Conservation (phyloP, 1,140 invertebrate genomes). For the Pinna nobilis region DNA sequence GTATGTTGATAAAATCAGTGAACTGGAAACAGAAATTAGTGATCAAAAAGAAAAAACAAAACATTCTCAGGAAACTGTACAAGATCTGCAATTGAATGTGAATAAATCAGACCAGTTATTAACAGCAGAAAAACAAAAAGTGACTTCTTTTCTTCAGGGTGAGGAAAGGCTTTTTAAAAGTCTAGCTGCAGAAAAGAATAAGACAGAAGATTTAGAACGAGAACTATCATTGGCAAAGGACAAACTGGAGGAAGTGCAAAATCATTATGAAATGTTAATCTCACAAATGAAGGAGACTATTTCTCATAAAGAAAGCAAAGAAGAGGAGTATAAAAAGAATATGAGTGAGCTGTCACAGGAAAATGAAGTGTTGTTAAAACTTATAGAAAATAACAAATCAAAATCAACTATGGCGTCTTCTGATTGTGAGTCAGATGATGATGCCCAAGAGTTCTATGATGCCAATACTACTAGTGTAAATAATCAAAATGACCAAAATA, state of each 20-base stretch:
- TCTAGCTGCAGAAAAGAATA: neutral
- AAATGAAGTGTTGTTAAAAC: conserved; percentile 32
- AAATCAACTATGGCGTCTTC: neutral
- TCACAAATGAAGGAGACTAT: conserved; percentile 37
- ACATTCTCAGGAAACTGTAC: neutral
- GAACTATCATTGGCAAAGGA: neutral
- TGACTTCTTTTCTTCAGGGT: conserved; percentile 43
- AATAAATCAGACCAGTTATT: neutral
- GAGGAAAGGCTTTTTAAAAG: conserved; percentile 43
- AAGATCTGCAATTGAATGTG: neutral
- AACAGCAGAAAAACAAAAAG: conserved; percentile 23
- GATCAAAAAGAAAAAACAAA: neutral
- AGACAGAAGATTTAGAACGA: neutral
- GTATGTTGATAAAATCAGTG: neutral
- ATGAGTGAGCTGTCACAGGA: conserved; percentile 22
- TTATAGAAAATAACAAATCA: conserved; percentile 29
- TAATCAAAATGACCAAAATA: neutral
- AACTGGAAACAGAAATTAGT: neutral
- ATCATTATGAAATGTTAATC: conserved; percentile 45
- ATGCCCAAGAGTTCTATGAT: too few species aligned
- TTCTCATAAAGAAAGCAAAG: conserved; percentile 44
- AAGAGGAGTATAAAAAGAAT: conserved; percentile 14
- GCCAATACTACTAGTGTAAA: neutral
- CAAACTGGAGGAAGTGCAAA: conserved; percentile 27
- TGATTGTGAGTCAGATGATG: neutral